Percentiles rank a stretch among this genome's conserved stretches.
phyloP scores from a whole-genome alignment of 2,888 invertebrate genomes.

The Nezara viridula region DNA sequence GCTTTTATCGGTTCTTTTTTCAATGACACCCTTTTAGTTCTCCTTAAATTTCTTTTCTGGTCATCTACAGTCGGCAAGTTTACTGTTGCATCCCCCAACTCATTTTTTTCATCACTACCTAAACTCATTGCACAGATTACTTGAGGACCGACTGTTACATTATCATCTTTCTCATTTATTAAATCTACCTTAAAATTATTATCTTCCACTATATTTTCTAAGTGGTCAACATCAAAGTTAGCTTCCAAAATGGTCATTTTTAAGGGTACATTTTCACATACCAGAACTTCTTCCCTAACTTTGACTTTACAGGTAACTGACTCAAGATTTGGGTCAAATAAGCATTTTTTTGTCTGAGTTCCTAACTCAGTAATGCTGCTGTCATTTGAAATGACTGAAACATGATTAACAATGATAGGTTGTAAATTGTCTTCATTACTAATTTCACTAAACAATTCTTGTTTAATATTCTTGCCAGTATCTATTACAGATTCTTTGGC shows the following conservation, averaged over 20 bases:
- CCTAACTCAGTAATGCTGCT: slow-evolving; percentile 29
- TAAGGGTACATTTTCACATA: slow-evolving; percentile 36
- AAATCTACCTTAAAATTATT: neutral
- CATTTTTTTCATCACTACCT: neutral
- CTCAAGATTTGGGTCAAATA: slow-evolving; percentile 30
- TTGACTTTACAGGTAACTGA: slow-evolving; percentile 35
- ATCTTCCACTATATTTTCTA: slow-evolving; percentile 43
- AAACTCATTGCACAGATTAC: slow-evolving; percentile 24
- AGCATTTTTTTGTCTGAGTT: slow-evolving; percentile 19
- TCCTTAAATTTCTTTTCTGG: slow-evolving; percentile 4
- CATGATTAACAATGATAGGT: neutral
- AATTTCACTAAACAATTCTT: neutral
- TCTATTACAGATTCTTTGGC: neutral
- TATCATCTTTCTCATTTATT: neutral
- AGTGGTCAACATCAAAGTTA: slow-evolving; percentile 35
- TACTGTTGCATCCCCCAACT: neutral
- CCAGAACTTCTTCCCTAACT: slow-evolving; percentile 34
- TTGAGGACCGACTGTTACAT: neutral
- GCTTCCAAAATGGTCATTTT: slow-evolving; percentile 51
- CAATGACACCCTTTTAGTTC: neutral
- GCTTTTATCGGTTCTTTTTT: neutral
- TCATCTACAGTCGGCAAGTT: neutral
- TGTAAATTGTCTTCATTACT: slow-evolving; percentile 9
- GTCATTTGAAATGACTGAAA: neutral
- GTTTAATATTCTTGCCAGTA: slow-evolving; percentile 25